Evolutionary conservation across 2,113 vertebrate species (phyloP).

Genomic region (Pomatorhinus ruficollis): DNA sequence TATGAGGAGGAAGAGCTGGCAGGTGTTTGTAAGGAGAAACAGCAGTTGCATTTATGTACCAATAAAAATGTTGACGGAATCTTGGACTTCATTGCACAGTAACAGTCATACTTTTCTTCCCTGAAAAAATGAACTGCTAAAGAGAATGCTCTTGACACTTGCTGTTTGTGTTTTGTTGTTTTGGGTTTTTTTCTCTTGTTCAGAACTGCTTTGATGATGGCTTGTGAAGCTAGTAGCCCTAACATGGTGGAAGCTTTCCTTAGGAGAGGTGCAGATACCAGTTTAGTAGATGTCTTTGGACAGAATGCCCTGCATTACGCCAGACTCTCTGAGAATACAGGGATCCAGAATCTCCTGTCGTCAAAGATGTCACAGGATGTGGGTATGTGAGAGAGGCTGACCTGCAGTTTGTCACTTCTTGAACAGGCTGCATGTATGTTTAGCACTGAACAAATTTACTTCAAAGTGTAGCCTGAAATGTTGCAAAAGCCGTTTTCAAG

Average conservation of each 20-base stretch:
- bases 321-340: conserved; percentile 80
- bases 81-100: neutral
- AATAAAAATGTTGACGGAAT: neutral
- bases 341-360: conserved; percentile 80
- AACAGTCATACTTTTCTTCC: neutral
- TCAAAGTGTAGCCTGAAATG: neutral
- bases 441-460: conserved; percentile 28
- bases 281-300: conserved; percentile 84
- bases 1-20: neutral
- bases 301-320: conserved; percentile 85
- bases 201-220: conserved; percentile 91
- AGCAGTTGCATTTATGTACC: neutral
- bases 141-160: neutral
- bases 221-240: conserved; percentile 78
- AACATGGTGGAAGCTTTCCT: conserved; percentile 81
- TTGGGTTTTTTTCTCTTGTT: neutral
- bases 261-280: conserved; percentile 81
- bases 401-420: conserved; percentile 22
- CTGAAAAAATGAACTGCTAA: neutral
- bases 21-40: neutral
- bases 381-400: conserved; percentile 77
- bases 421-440: neutral
- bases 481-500: neutral
- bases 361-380: conserved; percentile 77
- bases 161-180: neutral